Evolutionary conservation across 1,140 invertebrate genomes (phyloP).

Genomic region (Camponotus floridanus): DNA sequence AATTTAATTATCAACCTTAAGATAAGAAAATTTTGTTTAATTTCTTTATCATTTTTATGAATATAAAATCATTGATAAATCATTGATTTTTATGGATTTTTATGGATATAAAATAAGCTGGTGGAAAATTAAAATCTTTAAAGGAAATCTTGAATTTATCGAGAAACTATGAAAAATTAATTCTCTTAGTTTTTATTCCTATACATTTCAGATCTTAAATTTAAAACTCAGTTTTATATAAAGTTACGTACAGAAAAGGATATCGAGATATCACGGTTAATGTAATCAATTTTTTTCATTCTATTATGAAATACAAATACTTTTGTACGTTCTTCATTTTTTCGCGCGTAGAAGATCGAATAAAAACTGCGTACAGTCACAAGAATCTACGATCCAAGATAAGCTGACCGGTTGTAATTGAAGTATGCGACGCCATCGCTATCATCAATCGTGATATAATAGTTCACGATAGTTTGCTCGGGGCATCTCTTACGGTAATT

Average conservation of each 20-base stretch:
- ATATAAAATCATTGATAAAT: too few species aligned
- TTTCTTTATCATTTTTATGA: too few species aligned
- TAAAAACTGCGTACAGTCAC: slow-evolving; percentile 13
- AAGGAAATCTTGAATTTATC: neutral
- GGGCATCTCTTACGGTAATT: slow-evolving; percentile 18
- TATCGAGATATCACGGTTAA: neutral
- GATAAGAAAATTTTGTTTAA: neutral
- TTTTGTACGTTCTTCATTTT: neutral
- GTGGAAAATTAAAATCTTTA: neutral
- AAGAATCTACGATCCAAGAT: neutral
- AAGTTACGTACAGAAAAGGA: neutral
- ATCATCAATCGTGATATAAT: slow-evolving; percentile 47
- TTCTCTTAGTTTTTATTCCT: neutral
- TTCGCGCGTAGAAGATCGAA: neutral
- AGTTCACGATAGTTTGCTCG: slow-evolving; percentile 29
- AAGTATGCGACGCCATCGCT: neutral
- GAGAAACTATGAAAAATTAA: neutral
- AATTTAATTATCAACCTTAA: neutral
- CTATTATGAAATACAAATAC: slow-evolving; percentile 10
- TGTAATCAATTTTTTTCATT: neutral
- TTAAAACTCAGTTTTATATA: slow-evolving; percentile 4
- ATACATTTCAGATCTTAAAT: neutral
- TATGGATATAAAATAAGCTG: neutral
- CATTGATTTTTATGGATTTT: too few species aligned
- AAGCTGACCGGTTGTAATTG: slow-evolving; percentile 11